Evolutionary conservation across 1,140 invertebrate genomes (phyloP).

Genomic region (Procambarus virginalis): DNA sequence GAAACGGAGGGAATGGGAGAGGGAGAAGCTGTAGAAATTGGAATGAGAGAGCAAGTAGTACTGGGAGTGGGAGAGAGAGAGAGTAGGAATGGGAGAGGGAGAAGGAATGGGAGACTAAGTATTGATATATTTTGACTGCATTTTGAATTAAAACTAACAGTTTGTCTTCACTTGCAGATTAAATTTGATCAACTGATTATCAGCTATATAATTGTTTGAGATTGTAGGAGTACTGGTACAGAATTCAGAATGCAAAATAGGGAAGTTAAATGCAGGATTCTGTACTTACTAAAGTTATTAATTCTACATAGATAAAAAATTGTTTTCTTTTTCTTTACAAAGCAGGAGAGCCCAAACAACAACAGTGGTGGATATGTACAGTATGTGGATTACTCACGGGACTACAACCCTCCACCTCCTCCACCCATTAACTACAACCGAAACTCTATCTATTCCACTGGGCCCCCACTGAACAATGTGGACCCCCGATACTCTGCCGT

Average conservation of each 20-base stretch:
- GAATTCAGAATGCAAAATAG: too few species aligned
- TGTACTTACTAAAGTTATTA: not conserved
- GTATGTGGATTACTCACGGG: conserved; percentile 85
- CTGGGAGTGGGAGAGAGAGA: not conserved
- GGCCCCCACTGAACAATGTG: conserved; percentile 79
- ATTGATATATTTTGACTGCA: not conserved
- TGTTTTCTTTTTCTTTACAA: not conserved
- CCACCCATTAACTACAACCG: conserved; percentile 67
- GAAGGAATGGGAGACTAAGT: not conserved
- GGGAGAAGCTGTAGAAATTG: not conserved
- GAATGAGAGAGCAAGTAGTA: too few species aligned
- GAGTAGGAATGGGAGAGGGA: too few species aligned
- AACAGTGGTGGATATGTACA: conserved; percentile 80
- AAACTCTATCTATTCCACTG: conserved; percentile 69
- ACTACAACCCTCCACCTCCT: conserved; percentile 84
- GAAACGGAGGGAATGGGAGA: not conserved
- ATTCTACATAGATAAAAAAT: not conserved
- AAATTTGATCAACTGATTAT: too few species aligned
- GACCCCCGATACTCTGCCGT: conserved; percentile 90
- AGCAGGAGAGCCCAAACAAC: conserved; percentile 59
- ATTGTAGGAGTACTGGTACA: too few species aligned
- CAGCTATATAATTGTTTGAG: too few species aligned
- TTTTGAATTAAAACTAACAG: too few species aligned
- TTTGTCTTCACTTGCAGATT: too few species aligned
- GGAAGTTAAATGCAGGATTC: too few species aligned